Evolutionary conservation across 2,888 invertebrate genomes (phyloP), one percentile per base, ranked within the genome.

Genomic region (Drosophila ustulata): DNA sequence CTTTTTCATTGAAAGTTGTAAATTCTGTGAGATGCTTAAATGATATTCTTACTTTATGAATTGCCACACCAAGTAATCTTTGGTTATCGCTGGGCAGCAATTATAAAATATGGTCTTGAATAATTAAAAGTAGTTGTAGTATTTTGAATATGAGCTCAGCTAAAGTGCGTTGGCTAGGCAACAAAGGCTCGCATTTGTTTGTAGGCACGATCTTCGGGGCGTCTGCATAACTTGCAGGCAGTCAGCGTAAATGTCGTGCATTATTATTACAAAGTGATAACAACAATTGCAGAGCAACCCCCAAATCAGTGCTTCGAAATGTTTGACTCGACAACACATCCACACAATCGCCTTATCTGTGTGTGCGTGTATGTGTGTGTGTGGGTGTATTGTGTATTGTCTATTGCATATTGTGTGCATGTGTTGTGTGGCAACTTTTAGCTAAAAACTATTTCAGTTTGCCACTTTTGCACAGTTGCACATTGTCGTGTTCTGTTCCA

Each of bases 401-500:
- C 11, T n/a, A 37, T 37, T 37, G 37, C n/a, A n/a, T 37, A n/a
- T 37, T 37, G 32, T 50, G n/a, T 23, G 18, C 18, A 3, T 43
- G 30, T 63, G 62, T 46, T 61, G 52, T 67, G 47, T 53, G 37
- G 41, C 59, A 75, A 75, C 71, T 75, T 75, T 65, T 55, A 50
- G 67, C 23, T 61, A 47, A 75, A 67, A 71, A 75, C 75, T 75
- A 66, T 62, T 72, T 66, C 18, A 67, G 61, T 67, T 57, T 57
- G 67, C 41, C 49, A 45, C 50, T 57, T 66, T 62, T 50, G 11
- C 56, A 53, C 68, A 66, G 66, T 66, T 68, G 58, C 58, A 66
- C 67, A 66, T 53, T 68, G 52, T 58, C 58, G 30, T 55, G 41
- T 65, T 52, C 26, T 56, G 41, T 65, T 52, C 26, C 46, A 34